A percentile compares a stretch with the other conserved stretches of the same genome.
These are phyloP conservation scores for Triops cancriformis DNA, from an alignment of 1,140 invertebrate species.

Conservation along the genomic window DNA sequence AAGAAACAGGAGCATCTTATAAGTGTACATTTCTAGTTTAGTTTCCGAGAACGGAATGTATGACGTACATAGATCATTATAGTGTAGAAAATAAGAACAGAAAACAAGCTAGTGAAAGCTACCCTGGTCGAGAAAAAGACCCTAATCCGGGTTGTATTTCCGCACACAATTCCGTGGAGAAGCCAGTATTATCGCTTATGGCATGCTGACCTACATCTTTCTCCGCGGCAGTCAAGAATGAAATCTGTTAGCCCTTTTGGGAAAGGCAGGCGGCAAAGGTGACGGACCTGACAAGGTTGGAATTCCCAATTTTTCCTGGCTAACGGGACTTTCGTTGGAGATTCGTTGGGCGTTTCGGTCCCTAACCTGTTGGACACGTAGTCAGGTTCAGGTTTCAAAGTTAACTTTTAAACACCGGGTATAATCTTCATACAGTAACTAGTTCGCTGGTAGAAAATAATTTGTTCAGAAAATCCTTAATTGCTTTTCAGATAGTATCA, in stretches of 20 bases:
- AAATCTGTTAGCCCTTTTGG: not conserved
- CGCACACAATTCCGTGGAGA: not conserved
- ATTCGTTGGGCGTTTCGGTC: not conserved
- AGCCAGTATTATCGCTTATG: not conserved
- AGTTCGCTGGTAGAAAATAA: too few species aligned
- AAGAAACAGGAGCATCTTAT: too few species aligned
- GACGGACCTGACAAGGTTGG: not conserved
- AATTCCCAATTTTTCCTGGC: constrained; percentile 2
- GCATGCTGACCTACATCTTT: not conserved
- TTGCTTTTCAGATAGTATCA: too few species aligned
- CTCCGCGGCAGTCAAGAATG: not conserved
- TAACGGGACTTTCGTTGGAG: not conserved
- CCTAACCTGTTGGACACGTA: not conserved
- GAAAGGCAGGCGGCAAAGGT: not conserved
- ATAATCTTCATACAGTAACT: too few species aligned
- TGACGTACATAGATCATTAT: too few species aligned
- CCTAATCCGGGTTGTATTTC: not conserved
- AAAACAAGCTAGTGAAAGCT: not conserved
- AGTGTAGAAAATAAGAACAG: not conserved
- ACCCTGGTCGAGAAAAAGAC: not conserved
- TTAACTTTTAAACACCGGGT: too few species aligned
- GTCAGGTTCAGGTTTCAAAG: not conserved
- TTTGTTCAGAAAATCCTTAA: too few species aligned
- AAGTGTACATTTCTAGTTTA: too few species aligned
- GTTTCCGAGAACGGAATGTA: too few species aligned